A percentile compares a stretch with the other conserved stretches of the same genome.
phyloP scores from a whole-genome alignment of 2,888 invertebrate species.

The Syrphus vitripennis region DNA sequence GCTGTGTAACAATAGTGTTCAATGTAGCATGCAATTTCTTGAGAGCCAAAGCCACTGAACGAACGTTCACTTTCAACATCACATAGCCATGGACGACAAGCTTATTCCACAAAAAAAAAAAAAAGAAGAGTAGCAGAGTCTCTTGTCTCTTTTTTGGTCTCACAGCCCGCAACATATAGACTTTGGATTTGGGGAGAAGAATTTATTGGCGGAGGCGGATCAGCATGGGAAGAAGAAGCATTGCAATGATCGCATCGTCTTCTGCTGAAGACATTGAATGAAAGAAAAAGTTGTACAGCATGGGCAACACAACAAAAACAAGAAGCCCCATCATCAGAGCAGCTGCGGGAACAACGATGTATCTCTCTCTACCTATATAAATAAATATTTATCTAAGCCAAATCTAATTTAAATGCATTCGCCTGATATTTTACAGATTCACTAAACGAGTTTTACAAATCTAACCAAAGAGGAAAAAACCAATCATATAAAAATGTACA shows the following conservation, averaged over 20 bases:
- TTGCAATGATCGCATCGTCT: constrained; percentile 33
- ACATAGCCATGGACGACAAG: constrained; percentile 40
- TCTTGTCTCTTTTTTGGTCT: constrained; percentile 10
- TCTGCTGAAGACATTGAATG: constrained; percentile 53
- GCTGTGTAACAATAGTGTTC: constrained; percentile 59
- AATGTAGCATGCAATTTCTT: constrained; percentile 62
- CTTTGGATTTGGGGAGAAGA: constrained; percentile 29
- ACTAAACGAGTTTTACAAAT: background rate
- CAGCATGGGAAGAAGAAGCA: constrained; percentile 34
- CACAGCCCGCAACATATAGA: background rate
- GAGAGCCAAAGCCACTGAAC: constrained; percentile 43
- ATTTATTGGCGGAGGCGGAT: constrained; percentile 49
- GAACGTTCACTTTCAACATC: constrained; percentile 69
- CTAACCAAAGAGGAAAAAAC: background rate
- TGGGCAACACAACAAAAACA: constrained; percentile 38
- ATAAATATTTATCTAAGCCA: background rate
- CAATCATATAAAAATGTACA: background rate
- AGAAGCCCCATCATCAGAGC: constrained; percentile 2
- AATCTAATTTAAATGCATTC: constrained; percentile 55
- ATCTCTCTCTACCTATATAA: no score
- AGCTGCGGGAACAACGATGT: background rate
- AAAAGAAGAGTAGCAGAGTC: background rate
- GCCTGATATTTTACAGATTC: constrained; percentile 14
- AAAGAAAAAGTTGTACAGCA: constrained; percentile 63
- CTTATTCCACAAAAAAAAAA: constrained; percentile 16